These are phyloP conservation scores for Spilogale gracilis DNA, from an alignment of 2,113 vertebrate genomes.

Conservation along the genomic window DNA sequence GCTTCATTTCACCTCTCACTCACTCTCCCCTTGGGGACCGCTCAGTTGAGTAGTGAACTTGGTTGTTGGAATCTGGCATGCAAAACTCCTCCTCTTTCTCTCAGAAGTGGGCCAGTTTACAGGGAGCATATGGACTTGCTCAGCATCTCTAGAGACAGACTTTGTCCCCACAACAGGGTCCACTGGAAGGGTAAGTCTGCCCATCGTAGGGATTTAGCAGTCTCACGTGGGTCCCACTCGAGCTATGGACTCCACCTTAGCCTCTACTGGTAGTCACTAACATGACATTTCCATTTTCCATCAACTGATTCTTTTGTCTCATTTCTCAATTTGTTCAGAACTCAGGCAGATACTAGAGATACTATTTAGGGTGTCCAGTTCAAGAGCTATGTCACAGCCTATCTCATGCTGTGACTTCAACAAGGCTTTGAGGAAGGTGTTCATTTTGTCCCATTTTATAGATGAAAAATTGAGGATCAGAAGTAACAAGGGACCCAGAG, in stretches of 20 bases:
- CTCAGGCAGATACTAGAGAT: not conserved
- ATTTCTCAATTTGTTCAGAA: conserved; percentile 11
- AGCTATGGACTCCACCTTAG: not conserved
- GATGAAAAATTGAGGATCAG: not conserved
- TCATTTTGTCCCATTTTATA: conserved; percentile 16
- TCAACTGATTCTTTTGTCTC: not conserved
- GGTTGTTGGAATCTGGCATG: not conserved
- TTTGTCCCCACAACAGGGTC: not conserved
- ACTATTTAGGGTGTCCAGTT: not conserved
- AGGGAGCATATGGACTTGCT: not conserved
- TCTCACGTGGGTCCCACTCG: not conserved
- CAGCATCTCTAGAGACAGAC: not conserved
- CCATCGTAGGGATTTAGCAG: not conserved
- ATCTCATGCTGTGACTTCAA: not conserved
- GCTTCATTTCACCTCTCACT: not conserved
- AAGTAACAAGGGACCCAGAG: not conserved
- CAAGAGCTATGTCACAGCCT: not conserved
- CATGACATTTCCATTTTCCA: not conserved
- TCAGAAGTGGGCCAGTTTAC: not conserved
- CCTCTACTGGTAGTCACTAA: not conserved
- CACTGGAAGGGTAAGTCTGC: not conserved
- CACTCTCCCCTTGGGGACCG: not conserved
- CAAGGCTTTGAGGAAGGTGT: not conserved
- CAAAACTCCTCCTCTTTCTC: not conserved
- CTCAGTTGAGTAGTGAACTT: not conserved